Base-by-base conservation (phyloP, 2,888 invertebrate species). In the Pterostichus madidus region DNA sequence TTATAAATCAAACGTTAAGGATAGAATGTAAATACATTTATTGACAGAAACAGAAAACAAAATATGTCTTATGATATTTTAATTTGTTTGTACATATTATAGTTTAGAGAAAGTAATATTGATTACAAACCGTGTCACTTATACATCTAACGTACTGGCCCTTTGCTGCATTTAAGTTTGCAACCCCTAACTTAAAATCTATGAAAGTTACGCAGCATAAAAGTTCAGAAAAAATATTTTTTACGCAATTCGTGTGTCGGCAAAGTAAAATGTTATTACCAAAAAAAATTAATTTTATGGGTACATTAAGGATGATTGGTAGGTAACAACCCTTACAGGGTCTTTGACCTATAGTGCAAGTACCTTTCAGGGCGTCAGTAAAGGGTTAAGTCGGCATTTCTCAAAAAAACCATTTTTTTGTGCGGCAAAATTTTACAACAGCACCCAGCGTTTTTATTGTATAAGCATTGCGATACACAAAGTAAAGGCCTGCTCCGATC, bases 331-430 rank as follows among this genome's bases (percentile, higher is more conserved):
- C 71, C 64, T 56, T 46, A 15, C 7, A 68, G 49, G 80, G 80
- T 80, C 44, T 73, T 56, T 52, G 80, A 80, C 80, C 78, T 11
- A 8, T 32, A 49, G 53, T 31, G 49, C 32, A 77, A 11, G 17
- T 73, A 73, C 35, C 71, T 39, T 71, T 80, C 17, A 61, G n/a
- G 24, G 61, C 31, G 64, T n/a, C 5, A 59, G 61, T 11, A 80
- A 80, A 80, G 80, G 80, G 80, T 80, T 80, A 53, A 35, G 71
- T 35, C 80, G 80, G 80, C 56, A 46, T 80, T 80, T 80, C 44
- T 61, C 17, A 13, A 64, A 68, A 71, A 71, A 56, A 73, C 15
- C 56, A 78, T 59, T 83, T 76, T 79, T 44, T 77, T 56, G 76
- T 77, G 44, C 35, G 35, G 49, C 13, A 46, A 35, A 78, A 59